Evolutionary conservation across 2,888 invertebrate genomes (phyloP).

Genomic region (Blastobasis adustella): DNA sequence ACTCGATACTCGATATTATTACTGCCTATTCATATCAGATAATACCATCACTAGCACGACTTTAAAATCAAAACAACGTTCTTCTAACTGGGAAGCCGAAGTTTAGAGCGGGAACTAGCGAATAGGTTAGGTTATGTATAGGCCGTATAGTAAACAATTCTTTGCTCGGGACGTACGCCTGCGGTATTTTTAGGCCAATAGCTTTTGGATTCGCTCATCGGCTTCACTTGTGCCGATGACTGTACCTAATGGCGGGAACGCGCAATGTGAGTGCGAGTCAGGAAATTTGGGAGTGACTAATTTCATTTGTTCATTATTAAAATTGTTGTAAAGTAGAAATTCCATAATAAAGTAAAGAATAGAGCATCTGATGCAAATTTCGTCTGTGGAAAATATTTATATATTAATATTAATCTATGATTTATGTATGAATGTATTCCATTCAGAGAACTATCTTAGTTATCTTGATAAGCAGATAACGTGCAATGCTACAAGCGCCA

Average conservation of each 20-base stretch:
- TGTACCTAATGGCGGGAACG: constrained; percentile 8
- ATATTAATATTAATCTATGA: too few relatives aligned
- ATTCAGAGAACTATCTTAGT: too few relatives aligned
- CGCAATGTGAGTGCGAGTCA: background rate
- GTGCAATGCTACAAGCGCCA: background rate
- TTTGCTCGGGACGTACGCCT: constrained; percentile 29
- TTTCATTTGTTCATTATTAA: too few relatives aligned
- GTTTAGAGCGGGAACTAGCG: constrained; percentile 23
- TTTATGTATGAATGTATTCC: too few relatives aligned
- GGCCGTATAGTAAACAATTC: constrained; percentile 49
- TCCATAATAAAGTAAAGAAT: too few relatives aligned
- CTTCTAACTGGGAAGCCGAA: constrained; percentile 6
- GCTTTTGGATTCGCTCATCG: constrained; percentile 60
- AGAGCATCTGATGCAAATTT: too few relatives aligned
- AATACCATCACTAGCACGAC: background rate
- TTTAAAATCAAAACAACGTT: constrained; percentile 1
- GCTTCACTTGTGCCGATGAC: constrained; percentile 36
- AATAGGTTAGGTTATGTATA: too few relatives aligned
- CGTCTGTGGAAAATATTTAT: too few relatives aligned
- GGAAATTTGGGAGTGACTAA: background rate
- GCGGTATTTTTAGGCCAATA: constrained; percentile 64
- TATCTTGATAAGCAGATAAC: too few relatives aligned
- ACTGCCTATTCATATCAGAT: background rate
- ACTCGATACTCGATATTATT: too few relatives aligned
- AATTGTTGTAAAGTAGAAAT: too few relatives aligned